These are phyloP conservation scores for Struthidea cinerea DNA, from an alignment of 2,113 vertebrate species.

Conservation along the genomic window DNA sequence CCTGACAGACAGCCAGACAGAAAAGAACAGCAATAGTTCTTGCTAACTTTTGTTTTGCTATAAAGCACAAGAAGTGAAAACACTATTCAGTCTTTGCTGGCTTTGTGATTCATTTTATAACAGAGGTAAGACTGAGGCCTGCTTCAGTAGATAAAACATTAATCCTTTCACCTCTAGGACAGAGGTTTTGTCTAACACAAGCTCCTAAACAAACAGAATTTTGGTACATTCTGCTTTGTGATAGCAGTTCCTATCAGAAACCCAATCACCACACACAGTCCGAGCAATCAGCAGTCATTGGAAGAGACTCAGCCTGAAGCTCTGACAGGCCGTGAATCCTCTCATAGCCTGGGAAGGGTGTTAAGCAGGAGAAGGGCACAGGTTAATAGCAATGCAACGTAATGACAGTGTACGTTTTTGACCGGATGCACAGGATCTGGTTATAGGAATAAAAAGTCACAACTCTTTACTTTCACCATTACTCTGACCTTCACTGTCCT, in stretches of 20 bases:
- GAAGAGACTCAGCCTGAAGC: neutral
- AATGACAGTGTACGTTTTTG: neutral
- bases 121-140: neutral
- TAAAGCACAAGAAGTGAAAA: neutral
- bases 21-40: neutral
- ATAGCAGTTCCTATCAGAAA: neutral
- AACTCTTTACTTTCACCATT: neutral
- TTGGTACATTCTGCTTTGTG: neutral
- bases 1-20: neutral
- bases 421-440: neutral
- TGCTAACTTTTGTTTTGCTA: neutral
- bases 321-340: constrained; percentile 8
- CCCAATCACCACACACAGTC: neutral
- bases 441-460: neutral
- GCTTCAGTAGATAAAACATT: constrained; percentile 42
- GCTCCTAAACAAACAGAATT: constrained; percentile 40
- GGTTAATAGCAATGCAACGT: neutral
- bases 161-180: constrained; percentile 39
- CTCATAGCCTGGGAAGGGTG: neutral
- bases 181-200: constrained; percentile 28
- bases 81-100: neutral
- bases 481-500: constrained; percentile 3
- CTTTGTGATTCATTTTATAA: neutral
- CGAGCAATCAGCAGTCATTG: neutral
- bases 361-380: neutral